These are phyloP conservation scores for Chrysomallon squamiferum DNA, from an alignment of 1,140 invertebrate genomes.

Conservation along the genomic window DNA sequence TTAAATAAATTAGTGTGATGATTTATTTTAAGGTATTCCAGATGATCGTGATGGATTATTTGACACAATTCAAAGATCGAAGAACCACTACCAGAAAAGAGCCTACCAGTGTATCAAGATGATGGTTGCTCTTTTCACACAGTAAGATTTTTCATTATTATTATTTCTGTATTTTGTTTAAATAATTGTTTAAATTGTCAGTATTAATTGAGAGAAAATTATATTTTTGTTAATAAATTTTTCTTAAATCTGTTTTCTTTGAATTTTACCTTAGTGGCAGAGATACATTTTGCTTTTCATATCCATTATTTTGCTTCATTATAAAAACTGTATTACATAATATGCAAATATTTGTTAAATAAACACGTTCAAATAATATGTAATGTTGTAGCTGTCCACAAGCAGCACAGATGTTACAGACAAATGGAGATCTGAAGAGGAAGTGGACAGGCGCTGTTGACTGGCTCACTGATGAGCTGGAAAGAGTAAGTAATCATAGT, in stretches of 20 bases:
- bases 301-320: no score
- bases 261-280: no score
- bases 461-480: slow-evolving; percentile 95
- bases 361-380: no score
- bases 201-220: no score
- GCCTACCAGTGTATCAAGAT: slow-evolving; percentile 98
- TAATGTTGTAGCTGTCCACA: slow-evolving; percentile 74
- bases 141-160: slow-evolving; percentile 40
- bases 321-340: no score
- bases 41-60: slow-evolving; percentile 92
- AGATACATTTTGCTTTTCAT: no score
- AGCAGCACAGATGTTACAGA: slow-evolving; percentile 78
- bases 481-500: slow-evolving; percentile 64
- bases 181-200: not conserved
- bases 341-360: no score
- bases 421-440: slow-evolving; percentile 77
- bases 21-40: slow-evolving; percentile 72
- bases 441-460: slow-evolving; percentile 89
- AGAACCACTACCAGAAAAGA: slow-evolving; percentile 94
- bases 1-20: not conserved
- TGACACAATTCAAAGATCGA: slow-evolving; percentile 89
- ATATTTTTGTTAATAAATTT: no score
- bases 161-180: not conserved
- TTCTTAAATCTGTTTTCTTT: no score
- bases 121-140: slow-evolving; percentile 85